Evolutionary conservation across 2,113 vertebrate genomes (phyloP).

Genomic region (Oophaga pumilio): DNA sequence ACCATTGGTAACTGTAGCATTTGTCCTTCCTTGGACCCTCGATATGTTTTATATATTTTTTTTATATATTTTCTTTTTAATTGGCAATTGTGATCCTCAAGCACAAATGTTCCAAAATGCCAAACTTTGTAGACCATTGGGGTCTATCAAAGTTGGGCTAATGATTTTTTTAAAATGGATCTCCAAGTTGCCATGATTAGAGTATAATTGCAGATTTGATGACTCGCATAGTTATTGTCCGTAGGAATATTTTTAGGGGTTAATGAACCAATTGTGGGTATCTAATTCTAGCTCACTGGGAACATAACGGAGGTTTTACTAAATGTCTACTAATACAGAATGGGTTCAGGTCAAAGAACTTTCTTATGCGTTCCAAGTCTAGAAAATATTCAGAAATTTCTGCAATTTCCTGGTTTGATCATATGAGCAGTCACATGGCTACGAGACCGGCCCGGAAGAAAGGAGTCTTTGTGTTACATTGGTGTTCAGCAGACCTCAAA

Average conservation of each 20-base stretch:
- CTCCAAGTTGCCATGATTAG: background rate
- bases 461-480: slow-evolving; percentile 1
- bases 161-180: background rate
- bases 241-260: background rate
- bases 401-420: background rate
- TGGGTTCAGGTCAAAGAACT: no score
- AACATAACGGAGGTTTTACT: no score
- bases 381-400: background rate
- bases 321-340: no score
- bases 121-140: no score
- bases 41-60: background rate
- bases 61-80: no score
- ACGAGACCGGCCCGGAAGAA: background rate
- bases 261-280: background rate
- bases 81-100: background rate
- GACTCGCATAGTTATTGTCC: background rate
- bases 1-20: background rate
- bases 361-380: background rate
- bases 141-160: no score
- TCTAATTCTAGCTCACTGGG: background rate
- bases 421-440: background rate
- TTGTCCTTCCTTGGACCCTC: background rate
- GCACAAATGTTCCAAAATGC: background rate
- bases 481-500: background rate
- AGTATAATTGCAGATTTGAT: background rate